phyloP scores from a whole-genome alignment of 2,797 vertebrate genomes.

The Megaceryle alcyon region DNA sequence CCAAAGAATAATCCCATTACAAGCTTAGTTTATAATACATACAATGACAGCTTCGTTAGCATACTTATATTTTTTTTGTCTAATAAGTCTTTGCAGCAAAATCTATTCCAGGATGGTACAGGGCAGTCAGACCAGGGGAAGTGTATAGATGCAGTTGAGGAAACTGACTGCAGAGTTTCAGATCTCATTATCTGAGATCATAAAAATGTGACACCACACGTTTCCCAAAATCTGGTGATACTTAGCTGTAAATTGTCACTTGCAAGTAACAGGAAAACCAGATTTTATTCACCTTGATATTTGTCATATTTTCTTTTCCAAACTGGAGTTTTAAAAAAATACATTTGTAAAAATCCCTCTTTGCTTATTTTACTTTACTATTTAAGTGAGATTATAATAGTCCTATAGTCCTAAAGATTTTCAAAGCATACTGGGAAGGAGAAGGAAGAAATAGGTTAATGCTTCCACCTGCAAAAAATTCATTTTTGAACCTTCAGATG shows the following conservation, averaged over 20 bases:
- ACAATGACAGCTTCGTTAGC: conserved; percentile 37
- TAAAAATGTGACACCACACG: not conserved
- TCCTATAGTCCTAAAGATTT: not conserved
- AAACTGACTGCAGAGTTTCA: not conserved
- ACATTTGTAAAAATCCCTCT: not conserved
- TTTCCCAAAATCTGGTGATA: not conserved
- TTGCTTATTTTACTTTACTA: not conserved
- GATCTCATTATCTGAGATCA: not conserved
- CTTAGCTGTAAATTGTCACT: not conserved
- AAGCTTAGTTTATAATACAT: conserved; percentile 39
- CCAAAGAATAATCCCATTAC: conserved; percentile 67
- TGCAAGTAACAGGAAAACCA: not conserved
- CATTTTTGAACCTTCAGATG: not conserved
- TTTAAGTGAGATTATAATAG: not conserved
- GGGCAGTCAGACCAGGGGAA: not conserved
- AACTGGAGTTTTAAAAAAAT: not conserved
- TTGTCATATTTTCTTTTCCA: not conserved
- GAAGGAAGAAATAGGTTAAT: not conserved
- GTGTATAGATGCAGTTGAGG: not conserved
- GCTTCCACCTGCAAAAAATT: not conserved
- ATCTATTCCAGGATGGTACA: not conserved
- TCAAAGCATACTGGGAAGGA: not conserved
- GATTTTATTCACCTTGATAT: not conserved
- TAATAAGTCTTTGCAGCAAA: not conserved
- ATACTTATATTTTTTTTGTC: not conserved